Evolutionary conservation across 2,888 invertebrate species (phyloP).

Genomic region (Onchidella celtica): DNA sequence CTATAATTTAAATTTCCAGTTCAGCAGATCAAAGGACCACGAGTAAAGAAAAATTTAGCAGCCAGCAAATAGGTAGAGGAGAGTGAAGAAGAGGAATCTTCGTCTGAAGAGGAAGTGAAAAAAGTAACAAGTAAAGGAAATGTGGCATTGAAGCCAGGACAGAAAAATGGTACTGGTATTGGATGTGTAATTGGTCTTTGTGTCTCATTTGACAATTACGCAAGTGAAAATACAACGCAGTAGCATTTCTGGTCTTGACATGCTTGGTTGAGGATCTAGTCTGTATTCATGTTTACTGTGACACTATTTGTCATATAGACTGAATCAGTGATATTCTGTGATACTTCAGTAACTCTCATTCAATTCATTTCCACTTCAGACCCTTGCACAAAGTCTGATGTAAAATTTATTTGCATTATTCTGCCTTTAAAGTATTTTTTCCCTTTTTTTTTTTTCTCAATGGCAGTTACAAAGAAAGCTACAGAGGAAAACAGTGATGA

Average conservation of each 20-base stretch:
- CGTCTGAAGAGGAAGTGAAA: background rate
- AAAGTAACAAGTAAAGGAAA: background rate
- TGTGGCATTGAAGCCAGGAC: constrained; percentile 7
- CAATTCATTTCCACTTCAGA: background rate
- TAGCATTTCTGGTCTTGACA: too few species aligned
- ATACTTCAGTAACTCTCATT: background rate
- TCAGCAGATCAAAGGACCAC: background rate
- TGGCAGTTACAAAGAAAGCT: background rate
- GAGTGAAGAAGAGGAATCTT: constrained; percentile 8
- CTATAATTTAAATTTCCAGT: background rate
- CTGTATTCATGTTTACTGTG: background rate
- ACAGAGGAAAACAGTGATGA: constrained; percentile 28
- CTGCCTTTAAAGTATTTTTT: too few species aligned
- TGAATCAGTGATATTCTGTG: background rate
- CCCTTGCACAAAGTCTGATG: too few species aligned
- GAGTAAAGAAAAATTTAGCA: background rate
- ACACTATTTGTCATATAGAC: background rate
- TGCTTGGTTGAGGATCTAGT: background rate
- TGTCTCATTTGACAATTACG: constrained; percentile 21
- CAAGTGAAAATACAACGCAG: constrained; percentile 29
- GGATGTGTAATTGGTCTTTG: constrained; percentile 24
- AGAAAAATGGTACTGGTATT: constrained; percentile 29
- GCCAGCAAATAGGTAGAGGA: background rate
- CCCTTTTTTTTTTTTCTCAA: too few species aligned
- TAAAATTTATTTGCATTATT: background rate